phyloP scores from a whole-genome alignment of 2,113 vertebrate genomes.

The Antennarius striatus region DNA sequence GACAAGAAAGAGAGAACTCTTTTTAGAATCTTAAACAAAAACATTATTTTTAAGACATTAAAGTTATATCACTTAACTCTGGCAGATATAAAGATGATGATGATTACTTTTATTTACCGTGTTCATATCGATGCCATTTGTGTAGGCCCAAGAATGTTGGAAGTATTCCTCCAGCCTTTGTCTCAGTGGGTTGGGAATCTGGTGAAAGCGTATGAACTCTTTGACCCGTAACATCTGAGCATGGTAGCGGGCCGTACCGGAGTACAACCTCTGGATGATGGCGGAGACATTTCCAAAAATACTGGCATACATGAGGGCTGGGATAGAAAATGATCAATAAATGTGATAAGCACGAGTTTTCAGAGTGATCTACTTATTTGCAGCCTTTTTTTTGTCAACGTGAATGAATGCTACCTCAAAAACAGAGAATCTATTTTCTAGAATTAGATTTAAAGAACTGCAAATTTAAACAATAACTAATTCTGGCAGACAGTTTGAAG shows the following conservation, averaged over 20 bases:
- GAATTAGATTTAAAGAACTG: neutral
- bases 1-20: constrained; percentile 87
- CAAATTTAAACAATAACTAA: neutral
- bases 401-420: constrained; percentile 8
- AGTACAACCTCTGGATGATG: constrained; percentile 99
- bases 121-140: constrained; percentile 99
- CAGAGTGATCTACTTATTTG: constrained; percentile 2
- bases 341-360: neutral
- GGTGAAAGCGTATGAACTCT: constrained; percentile 98
- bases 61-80: neutral
- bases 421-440: constrained; percentile 1
- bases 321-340: constrained; percentile 49
- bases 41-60: neutral
- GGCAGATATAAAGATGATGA: neutral
- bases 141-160: constrained; percentile 98
- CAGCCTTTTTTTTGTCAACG: neutral
- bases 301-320: constrained; percentile 99
- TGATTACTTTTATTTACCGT: constrained; percentile 83
- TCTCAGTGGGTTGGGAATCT: constrained; percentile 95
- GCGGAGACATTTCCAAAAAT: constrained; percentile 99
- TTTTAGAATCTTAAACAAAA: constrained; percentile 81
- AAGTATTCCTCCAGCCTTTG: constrained; percentile 98
- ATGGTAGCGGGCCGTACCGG: constrained; percentile 95
- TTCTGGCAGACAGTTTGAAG: neutral
- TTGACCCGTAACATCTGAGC: constrained; percentile 98